Conservation (phyloP, 2,888 invertebrate genomes). For the Cabera pusaria region DNA sequence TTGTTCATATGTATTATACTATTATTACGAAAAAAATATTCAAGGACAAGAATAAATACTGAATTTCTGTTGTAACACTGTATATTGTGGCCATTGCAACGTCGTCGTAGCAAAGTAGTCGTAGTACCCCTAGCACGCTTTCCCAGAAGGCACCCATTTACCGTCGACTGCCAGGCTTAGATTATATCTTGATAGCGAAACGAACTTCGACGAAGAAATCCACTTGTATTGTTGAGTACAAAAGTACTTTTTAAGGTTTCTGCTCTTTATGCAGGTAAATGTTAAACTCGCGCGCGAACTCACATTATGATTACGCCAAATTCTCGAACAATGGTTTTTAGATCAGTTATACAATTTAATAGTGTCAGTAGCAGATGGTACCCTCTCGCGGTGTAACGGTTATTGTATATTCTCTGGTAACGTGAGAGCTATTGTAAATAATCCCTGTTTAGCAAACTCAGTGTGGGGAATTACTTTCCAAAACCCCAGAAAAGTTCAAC, state of each 20-base stretch:
- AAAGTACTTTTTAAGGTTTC: background rate
- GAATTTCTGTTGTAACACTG: too few species aligned
- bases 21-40: too few species aligned
- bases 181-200: conserved; percentile 1
- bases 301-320: conserved; percentile 17
- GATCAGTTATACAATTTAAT: conserved; percentile 38
- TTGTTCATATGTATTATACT: too few species aligned
- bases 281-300: conserved; percentile 4
- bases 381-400: too few species aligned
- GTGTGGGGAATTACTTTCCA: conserved; percentile 61
- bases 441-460: conserved; percentile 52
- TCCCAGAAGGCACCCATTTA: background rate
- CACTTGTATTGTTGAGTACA: background rate
- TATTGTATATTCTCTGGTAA: too few species aligned
- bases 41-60: too few species aligned
- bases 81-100: too few species aligned
- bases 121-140: too few species aligned
- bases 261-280: conserved; percentile 5
- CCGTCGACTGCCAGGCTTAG: background rate
- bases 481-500: conserved; percentile 62
- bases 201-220: background rate
- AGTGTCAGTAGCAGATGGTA: conserved; percentile 39
- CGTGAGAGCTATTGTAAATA: conserved; percentile 49
- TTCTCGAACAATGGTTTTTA: conserved; percentile 26
- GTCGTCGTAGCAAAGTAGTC: too few species aligned